Percentiles rank a stretch among this genome's conserved stretches.
phyloP scores from a whole-genome alignment of 2,113 vertebrate genomes.

The Naja naja region DNA sequence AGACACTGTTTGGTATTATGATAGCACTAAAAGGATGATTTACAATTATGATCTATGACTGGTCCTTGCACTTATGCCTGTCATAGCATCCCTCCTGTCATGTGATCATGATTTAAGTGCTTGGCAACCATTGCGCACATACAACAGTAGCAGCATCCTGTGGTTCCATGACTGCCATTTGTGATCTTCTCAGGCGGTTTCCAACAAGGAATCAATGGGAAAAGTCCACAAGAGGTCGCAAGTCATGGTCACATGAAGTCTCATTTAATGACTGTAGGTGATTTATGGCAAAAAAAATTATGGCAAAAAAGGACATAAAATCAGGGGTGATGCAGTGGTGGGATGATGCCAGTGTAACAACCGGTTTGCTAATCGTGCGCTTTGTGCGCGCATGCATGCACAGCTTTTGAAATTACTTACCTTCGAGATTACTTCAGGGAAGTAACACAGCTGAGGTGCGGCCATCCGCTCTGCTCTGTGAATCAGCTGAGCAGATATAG shows the following conservation, averaged over 20 bases:
- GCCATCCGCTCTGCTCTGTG: too few relatives aligned
- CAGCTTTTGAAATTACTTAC: too few relatives aligned
- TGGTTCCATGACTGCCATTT: not conserved
- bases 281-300: not conserved
- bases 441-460: too few relatives aligned
- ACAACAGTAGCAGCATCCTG: not conserved
- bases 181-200: not conserved
- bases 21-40: not conserved
- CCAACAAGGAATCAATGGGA: not conserved
- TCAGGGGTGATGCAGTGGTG: not conserved
- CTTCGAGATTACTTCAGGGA: too few relatives aligned
- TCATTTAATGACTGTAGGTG: not conserved
- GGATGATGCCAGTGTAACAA: too few relatives aligned
- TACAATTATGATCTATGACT: not conserved
- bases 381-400: too few relatives aligned
- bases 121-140: not conserved
- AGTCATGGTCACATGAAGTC: not conserved
- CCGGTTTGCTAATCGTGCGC: too few relatives aligned
- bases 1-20: not conserved
- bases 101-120: not conserved
- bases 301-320: not conserved
- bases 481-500: too few relatives aligned
- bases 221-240: not conserved
- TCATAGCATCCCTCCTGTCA: not conserved
- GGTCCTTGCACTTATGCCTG: not conserved